Evolutionary conservation across 2,797 vertebrate genomes (phyloP).

Genomic region (Rachycentron canadum): DNA sequence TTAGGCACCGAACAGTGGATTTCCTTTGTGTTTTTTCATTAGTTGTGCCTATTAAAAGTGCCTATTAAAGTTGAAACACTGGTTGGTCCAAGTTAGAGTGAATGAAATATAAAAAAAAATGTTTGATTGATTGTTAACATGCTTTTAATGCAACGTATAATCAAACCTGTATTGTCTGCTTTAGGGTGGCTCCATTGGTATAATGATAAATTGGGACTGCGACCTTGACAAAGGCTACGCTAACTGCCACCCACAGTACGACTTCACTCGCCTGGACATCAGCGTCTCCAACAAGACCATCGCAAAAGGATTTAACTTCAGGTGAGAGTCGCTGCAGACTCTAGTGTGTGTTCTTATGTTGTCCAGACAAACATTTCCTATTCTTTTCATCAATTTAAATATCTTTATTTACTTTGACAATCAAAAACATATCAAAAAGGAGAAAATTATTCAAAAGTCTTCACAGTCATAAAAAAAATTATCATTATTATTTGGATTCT

Average conservation of each 20-base stretch:
- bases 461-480: not conserved
- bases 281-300: constrained; percentile 76
- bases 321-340: constrained; percentile 78
- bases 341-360: not conserved
- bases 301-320: constrained; percentile 92
- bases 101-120: not conserved
- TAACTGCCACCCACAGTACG: constrained; percentile 89
- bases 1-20: no score
- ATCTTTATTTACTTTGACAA: not conserved
- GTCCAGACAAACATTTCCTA: not conserved
- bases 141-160: not conserved
- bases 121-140: not conserved
- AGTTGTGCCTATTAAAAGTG: no score
- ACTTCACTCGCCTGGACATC: constrained; percentile 89
- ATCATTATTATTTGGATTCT: not conserved
- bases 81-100: no score
- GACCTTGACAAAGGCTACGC: constrained; percentile 90
- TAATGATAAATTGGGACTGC: constrained; percentile 93
- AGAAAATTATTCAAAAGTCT: not conserved
- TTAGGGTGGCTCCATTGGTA: constrained; percentile 91
- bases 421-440: not conserved
- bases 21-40: no score
- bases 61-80: no score
- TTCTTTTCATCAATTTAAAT: not conserved
- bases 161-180: not conserved